Percentiles rank a stretch among this genome's conserved stretches.
Evolutionary conservation across 2,797 vertebrate species (phyloP).

Genomic region (Monodelphis domestica): DNA sequence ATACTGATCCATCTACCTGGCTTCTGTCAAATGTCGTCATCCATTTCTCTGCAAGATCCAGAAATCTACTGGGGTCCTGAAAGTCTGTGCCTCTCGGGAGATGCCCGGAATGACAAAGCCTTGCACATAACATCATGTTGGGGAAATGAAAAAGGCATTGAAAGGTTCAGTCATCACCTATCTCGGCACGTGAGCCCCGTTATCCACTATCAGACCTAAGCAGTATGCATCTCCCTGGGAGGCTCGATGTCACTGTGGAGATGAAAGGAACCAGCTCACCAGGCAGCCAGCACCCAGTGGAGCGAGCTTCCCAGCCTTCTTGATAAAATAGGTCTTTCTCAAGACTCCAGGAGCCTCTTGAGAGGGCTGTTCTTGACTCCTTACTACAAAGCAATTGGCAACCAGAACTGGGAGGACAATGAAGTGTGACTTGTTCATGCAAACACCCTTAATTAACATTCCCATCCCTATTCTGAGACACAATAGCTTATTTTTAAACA

Average conservation of each 20-base stretch:
- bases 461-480: slow-evolving; percentile 74
- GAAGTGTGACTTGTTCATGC: slow-evolving; percentile 77
- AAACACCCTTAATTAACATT: slow-evolving; percentile 82
- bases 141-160: slow-evolving; percentile 68
- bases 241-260: slow-evolving; percentile 76
- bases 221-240: slow-evolving; percentile 77
- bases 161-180: slow-evolving; percentile 70
- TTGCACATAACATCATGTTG: slow-evolving; percentile 59
- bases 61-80: slow-evolving; percentile 74
- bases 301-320: slow-evolving; percentile 72
- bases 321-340: slow-evolving; percentile 72
- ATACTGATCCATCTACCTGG: slow-evolving; percentile 76
- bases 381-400: slow-evolving; percentile 83
- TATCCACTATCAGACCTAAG: slow-evolving; percentile 77
- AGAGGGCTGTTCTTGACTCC: slow-evolving; percentile 84
- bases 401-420: slow-evolving; percentile 79
- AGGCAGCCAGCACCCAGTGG: slow-evolving; percentile 67
- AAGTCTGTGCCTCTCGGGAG: slow-evolving; percentile 69
- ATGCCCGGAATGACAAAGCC: slow-evolving; percentile 78
- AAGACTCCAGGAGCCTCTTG: slow-evolving; percentile 73
- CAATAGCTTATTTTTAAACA: slow-evolving; percentile 85
- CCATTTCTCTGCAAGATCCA: slow-evolving; percentile 69
- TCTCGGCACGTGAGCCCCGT: slow-evolving; percentile 64
- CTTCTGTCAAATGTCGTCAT: slow-evolving; percentile 75
- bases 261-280: slow-evolving; percentile 80